Evolutionary conservation across 2,888 invertebrate genomes (phyloP), one percentile per base, ranked within the genome.

Genomic region (Cheilosia pagana): DNA sequence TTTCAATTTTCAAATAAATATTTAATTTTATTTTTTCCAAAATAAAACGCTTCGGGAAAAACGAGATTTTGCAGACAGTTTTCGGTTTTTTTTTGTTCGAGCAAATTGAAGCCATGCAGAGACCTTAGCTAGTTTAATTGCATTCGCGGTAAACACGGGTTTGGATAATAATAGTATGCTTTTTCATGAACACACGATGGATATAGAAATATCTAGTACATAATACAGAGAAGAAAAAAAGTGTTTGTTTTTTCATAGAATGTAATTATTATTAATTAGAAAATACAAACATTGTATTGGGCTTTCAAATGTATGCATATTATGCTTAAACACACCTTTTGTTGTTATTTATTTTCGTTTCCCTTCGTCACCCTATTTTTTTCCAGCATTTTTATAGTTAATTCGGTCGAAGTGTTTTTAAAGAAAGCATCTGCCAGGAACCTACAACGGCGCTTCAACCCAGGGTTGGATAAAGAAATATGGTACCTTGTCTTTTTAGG

Each of bases 261-360:
- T 78, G 57, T 78, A 83, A 68, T 78, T 74, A 67, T 72, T 72
- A 68, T 63, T 63, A 68, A 76, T 60, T 60, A 67, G 62, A 74
- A 74, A 74, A 78, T 62, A 74, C 50, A 78, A 55, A 55, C 41
- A 74, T 68, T 83, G 62, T 74, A 83, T 78, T 68, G 82, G 72
- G 82, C 68, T 83, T 83, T 74, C 50, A 83, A 78, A 68, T 75
- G 70, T 81, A 81, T 70, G 70, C 70, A 75, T 76, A 81, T 59
- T 76, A 76, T 77, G 81, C 77, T 81, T 82, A 65, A 71, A 60
- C 53, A 43, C 35, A 57, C n/a, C 35, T 48, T 71, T 71, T 67
- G 39, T 77, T 81, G 71, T 57, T 63, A 28, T 65, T 71, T 65
- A 71, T 31, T 71, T 70, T 60, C 45, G 19, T 72, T 19, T 23